phyloP scores from a whole-genome alignment of 2,113 vertebrate species.

The Vulpes lagopus region DNA sequence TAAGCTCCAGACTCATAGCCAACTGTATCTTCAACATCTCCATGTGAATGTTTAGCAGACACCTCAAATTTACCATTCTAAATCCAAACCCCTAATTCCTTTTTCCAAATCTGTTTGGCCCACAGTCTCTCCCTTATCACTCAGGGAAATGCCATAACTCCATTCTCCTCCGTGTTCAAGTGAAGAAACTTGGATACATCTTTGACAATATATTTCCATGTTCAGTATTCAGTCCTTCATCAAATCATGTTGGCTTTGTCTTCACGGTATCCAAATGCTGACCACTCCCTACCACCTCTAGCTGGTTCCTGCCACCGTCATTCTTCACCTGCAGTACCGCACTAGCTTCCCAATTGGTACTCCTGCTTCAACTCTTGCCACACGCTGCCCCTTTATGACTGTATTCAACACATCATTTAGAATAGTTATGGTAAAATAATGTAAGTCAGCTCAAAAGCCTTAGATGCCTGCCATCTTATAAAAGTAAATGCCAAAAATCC shows the following conservation, averaged over 20 bases:
- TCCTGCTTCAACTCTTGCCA: neutral
- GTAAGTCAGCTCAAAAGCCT: neutral
- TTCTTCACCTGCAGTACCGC: neutral
- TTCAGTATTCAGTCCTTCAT: neutral
- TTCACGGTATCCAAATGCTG: neutral
- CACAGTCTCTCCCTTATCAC: neutral
- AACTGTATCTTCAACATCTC: neutral
- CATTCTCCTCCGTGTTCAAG: neutral
- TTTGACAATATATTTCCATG: neutral
- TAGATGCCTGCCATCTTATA: neutral
- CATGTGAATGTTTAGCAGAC: neutral
- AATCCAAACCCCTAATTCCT: neutral
- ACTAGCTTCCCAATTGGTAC: neutral
- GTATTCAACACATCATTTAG: neutral
- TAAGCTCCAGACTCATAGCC: neutral
- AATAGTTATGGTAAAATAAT: conserved; percentile 4
- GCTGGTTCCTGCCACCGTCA: neutral
- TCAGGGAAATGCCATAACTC: neutral
- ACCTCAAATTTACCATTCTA: neutral
- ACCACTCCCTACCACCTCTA: neutral
- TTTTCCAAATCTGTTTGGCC: neutral
- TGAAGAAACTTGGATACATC: neutral
- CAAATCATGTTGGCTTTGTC: neutral
- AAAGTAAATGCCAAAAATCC: neutral
- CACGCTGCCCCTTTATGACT: neutral